A percentile compares a stretch with the other conserved stretches of the same genome.
phyloP scores from a whole-genome alignment of 1,140 invertebrate genomes.

The Phymastichus coffea region DNA sequence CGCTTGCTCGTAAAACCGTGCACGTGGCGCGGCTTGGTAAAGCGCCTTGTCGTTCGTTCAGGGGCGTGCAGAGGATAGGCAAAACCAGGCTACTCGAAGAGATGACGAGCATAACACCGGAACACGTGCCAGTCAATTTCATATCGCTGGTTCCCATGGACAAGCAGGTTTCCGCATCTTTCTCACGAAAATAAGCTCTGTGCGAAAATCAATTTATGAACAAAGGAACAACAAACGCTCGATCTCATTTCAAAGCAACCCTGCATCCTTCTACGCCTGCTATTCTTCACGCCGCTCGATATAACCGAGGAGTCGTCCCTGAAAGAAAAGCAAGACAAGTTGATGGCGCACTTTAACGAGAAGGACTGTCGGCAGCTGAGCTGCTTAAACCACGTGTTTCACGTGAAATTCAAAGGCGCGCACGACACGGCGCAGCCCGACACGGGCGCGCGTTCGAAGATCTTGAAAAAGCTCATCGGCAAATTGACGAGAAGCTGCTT shows the following conservation, averaged over 20 bases:
- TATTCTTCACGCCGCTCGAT: slow-evolving; percentile 52
- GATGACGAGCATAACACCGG: slow-evolving; percentile 53
- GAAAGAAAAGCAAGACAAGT: slow-evolving; percentile 51
- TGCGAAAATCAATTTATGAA: too few relatives aligned
- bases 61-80: slow-evolving; percentile 60
- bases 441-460: slow-evolving; percentile 35
- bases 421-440: slow-evolving; percentile 18
- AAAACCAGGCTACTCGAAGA: slow-evolving; percentile 63
- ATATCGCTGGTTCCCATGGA: slow-evolving; percentile 44
- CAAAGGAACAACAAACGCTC: too few relatives aligned
- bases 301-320: slow-evolving; percentile 41
- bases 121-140: slow-evolving; percentile 47
- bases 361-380: slow-evolving; percentile 46
- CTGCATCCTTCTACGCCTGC: slow-evolving; percentile 49
- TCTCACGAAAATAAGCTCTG: background rate
- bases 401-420: slow-evolving; percentile 44
- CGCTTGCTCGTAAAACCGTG: too few relatives aligned
- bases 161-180: slow-evolving; percentile 41
- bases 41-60: too few relatives aligned
- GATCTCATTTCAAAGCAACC: too few relatives aligned
- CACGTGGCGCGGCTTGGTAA: too few relatives aligned
- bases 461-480: slow-evolving; percentile 46
- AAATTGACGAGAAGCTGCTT: slow-evolving; percentile 44
- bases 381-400: slow-evolving; percentile 59
- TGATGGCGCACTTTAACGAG: slow-evolving; percentile 44